Evolutionary conservation across 2,888 invertebrate species (phyloP), one percentile per base, ranked within the genome.

Genomic region (Notodonta dromedarius): DNA sequence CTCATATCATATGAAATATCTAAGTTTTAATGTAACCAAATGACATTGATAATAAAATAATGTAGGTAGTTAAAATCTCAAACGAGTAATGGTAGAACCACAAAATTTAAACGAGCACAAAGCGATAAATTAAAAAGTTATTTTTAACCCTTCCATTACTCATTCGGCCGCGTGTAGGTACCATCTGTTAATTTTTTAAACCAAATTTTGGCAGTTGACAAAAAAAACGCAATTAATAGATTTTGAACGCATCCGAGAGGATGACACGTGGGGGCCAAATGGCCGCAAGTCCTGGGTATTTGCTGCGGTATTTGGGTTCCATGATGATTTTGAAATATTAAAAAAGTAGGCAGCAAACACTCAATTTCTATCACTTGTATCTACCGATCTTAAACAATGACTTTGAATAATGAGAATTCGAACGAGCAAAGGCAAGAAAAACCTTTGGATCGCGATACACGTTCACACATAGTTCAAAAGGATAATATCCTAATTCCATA

Each of bases 251-350:
- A 71, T 74, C 77, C 56, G 24, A 56, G 4, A 78, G 77, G 77
- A 79, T 85, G 87, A 86, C 91, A 92, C 91, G 89, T 91, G 91
- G 82, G 75, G 69, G 69, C 88, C 91, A 91, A 91, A 91, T 92
- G 91, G 85, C 79, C 74, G 71, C 69, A 78, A 79, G 74, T 78
- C 69, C 76, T 76, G 24, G 24, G 24, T 24, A 24, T 24, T 24
- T 24, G 78, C 77, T 76, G 76, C 24, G 70, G 56, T 56, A 75
- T 81, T 86, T 71, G 87, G 85, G 85, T 70, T 83, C 84, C 74
- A 59, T 61, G 56, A 11, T 56, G 9, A 52, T 44, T 53, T 63
- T 53, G 40, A 0, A 32, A 52, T 46, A 46, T 40, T 9, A 8
- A 40, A 24, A 24, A 24, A 24, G 24, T 24, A 24, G 2, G 24